Percentiles rank a stretch among this genome's conserved stretches.
phyloP scores from a whole-genome alignment of 2,797 vertebrate species.

The Garrulus glandarius region DNA sequence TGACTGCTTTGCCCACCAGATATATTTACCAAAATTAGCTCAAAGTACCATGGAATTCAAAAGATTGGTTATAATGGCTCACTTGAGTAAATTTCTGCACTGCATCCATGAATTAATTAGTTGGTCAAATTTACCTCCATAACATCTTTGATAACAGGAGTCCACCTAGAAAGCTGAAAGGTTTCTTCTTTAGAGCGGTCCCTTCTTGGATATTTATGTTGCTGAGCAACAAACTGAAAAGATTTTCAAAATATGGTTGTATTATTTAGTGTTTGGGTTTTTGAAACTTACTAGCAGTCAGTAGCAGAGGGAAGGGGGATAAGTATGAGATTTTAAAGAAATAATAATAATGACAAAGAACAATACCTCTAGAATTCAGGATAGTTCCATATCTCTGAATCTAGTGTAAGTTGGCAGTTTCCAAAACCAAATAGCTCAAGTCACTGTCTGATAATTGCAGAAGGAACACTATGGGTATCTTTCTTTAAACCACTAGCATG shows the following conservation, averaged over 20 bases:
- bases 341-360: not conserved
- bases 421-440: not conserved
- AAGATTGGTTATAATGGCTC: not conserved
- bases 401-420: not conserved
- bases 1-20: not conserved
- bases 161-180: constrained; percentile 95
- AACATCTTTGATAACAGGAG: constrained; percentile 91
- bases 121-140: constrained; percentile 85
- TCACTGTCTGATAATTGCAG: not conserved
- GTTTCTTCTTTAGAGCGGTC: constrained; percentile 87
- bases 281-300: not conserved
- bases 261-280: not conserved
- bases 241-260: not conserved
- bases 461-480: not conserved
- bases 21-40: not conserved
- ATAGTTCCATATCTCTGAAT: too few species aligned
- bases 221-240: constrained; percentile 55
- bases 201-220: constrained; percentile 80
- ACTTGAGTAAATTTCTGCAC: not conserved
- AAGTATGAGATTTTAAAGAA: not conserved
- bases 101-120: not conserved
- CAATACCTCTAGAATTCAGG: not conserved
- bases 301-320: not conserved
- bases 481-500: not conserved
- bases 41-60: not conserved